Evolutionary conservation across 2,797 vertebrate species (phyloP).

Genomic region (Sphaeramia orbicularis): DNA sequence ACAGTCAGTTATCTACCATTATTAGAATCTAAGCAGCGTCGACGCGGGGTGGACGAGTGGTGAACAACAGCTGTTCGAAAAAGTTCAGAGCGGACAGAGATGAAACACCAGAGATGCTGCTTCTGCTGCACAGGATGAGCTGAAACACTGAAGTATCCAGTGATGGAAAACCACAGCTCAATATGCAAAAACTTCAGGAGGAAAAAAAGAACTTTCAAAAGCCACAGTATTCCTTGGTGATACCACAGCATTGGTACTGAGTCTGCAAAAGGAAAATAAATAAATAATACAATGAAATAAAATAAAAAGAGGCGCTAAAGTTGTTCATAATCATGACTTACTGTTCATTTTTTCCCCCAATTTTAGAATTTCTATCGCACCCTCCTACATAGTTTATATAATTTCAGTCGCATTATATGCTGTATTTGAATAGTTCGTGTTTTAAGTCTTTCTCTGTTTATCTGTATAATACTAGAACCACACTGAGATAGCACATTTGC

Average conservation of each 20-base stretch:
- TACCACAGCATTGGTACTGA: not conserved
- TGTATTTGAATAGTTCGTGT: not conserved
- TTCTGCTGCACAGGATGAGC: too few species aligned
- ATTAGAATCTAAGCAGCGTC: too few species aligned
- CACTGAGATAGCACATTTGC: not conserved
- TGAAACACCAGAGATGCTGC: too few species aligned
- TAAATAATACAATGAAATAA: too few species aligned
- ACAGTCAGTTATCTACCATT: too few species aligned
- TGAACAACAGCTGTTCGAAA: too few species aligned
- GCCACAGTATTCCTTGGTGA: not conserved
- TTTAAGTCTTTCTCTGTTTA: not conserved
- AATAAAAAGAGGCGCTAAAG: too few species aligned
- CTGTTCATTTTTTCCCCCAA: not conserved
- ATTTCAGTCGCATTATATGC: not conserved
- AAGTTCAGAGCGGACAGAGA: too few species aligned
- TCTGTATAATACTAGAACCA: not conserved
- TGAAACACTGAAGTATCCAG: not conserved
- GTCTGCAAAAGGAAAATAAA: not conserved
- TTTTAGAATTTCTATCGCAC: not conserved
- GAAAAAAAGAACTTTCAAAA: not conserved
- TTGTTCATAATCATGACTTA: not conserved
- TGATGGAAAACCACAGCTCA: not conserved
- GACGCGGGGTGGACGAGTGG: too few species aligned
- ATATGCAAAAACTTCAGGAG: constrained; percentile 14
- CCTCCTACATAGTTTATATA: not conserved